A percentile compares a stretch with the other conserved stretches of the same genome.
Evolutionary conservation across 1,140 invertebrate genomes (phyloP).

Genomic region (Trialeurodes vaporariorum): DNA sequence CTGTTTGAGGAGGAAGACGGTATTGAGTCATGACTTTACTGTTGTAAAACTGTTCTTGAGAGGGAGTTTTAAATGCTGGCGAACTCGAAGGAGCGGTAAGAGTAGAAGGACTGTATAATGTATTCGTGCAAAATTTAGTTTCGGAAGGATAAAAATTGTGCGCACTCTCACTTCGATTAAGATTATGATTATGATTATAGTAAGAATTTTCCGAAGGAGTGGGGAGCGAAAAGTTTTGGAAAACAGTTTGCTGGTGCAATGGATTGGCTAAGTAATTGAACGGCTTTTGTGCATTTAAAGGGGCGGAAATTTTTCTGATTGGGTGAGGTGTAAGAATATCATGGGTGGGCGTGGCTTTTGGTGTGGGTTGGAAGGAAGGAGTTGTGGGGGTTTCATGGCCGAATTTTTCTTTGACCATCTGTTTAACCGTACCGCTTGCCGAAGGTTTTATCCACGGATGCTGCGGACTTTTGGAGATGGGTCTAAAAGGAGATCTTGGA

Average conservation of each 20-base stretch:
- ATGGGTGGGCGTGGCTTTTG: background rate
- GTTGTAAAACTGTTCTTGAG: background rate
- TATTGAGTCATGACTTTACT: background rate
- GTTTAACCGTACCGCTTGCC: constrained; percentile 30
- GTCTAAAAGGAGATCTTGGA: constrained; percentile 55
- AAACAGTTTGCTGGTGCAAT: background rate
- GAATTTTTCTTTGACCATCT: constrained; percentile 25
- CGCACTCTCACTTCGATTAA: background rate
- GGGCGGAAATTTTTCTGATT: background rate
- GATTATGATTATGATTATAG: too few species aligned
- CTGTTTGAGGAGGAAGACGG: background rate
- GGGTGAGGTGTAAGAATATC: background rate
- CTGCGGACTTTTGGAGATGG: constrained; percentile 36
- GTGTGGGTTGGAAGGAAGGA: background rate
- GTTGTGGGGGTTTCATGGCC: background rate
- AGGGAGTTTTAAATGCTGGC: background rate
- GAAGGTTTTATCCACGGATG: constrained; percentile 31
- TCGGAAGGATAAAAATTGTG: background rate
- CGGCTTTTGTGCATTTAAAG: background rate
- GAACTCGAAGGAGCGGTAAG: background rate
- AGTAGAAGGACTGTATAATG: background rate
- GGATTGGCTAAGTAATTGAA: background rate
- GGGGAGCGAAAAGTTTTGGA: background rate
- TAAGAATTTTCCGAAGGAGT: background rate
- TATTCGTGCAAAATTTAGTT: background rate